Conservation (phyloP, 2,113 vertebrate species). For the Prinia subflava region DNA sequence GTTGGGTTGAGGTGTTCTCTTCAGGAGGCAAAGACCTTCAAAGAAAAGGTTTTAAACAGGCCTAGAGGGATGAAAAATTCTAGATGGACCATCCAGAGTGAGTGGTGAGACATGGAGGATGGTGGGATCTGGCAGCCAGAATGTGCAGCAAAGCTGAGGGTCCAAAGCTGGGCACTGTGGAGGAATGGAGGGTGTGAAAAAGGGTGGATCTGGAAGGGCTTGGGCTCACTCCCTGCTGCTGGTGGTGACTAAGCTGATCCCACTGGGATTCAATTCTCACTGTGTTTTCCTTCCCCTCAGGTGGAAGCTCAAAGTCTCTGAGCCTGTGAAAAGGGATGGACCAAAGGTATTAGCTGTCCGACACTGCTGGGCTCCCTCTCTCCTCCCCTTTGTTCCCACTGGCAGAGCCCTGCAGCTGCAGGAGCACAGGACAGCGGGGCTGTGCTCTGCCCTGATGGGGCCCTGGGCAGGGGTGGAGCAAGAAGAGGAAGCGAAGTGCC, state of each 20-base stretch:
- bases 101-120: fast-evolving
- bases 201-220: neutral
- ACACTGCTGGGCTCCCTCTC: neutral
- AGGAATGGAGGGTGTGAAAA: neutral
- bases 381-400: constrained; percentile 12
- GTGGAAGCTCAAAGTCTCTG: constrained; percentile 84
- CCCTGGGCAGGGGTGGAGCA: neutral
- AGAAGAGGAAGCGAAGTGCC: constrained; percentile 13
- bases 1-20: neutral
- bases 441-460: neutral
- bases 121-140: neutral
- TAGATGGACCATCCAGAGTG: neutral
- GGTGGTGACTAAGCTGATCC: neutral
- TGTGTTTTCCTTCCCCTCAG: constrained; percentile 61
- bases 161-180: fast-evolving
- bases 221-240: neutral
- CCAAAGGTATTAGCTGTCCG: constrained; percentile 83
- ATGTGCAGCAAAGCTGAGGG: neutral
- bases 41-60: neutral
- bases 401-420: neutral
- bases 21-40: neutral
- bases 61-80: neutral
- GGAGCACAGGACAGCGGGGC: neutral
- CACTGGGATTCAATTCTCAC: neutral
- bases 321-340: constrained; percentile 89